Evolutionary conservation across 2,113 vertebrate genomes (phyloP).

Genomic region (Neopipo cinnamomea): DNA sequence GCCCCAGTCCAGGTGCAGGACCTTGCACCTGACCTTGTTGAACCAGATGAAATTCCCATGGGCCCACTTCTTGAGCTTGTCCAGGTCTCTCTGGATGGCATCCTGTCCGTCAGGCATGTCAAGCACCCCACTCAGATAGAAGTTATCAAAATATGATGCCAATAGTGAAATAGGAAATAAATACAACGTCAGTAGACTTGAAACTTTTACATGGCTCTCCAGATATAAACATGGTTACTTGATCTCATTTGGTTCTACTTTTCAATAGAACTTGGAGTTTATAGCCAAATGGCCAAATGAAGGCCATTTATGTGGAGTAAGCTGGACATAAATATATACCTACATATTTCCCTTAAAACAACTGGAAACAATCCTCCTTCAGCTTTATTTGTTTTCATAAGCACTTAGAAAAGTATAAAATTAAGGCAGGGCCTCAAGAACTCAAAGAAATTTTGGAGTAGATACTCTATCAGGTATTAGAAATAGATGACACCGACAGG

Average conservation of each 20-base stretch:
- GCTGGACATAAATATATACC: neutral
- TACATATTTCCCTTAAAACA: neutral
- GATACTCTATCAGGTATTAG: neutral
- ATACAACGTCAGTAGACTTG: neutral
- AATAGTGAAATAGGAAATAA: neutral
- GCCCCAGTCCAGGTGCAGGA: too few relatives aligned
- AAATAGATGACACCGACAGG: neutral
- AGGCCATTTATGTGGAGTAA: neutral
- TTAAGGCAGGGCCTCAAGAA: neutral
- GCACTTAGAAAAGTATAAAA: neutral
- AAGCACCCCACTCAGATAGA: accelerated
- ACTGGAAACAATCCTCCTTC: neutral
- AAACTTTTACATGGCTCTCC: neutral
- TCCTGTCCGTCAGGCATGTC: accelerated
- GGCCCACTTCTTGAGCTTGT: neutral
- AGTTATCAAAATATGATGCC: neutral
- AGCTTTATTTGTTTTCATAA: neutral
- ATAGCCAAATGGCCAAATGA: neutral
- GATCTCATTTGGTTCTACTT: neutral
- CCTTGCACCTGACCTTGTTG: neutral
- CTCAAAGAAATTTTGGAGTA: neutral
- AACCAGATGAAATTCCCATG: neutral
- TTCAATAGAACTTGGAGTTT: neutral
- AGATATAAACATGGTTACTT: neutral
- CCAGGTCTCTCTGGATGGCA: neutral